phyloP scores from a whole-genome alignment of 2,113 vertebrate genomes.

The Grantiella picta region DNA sequence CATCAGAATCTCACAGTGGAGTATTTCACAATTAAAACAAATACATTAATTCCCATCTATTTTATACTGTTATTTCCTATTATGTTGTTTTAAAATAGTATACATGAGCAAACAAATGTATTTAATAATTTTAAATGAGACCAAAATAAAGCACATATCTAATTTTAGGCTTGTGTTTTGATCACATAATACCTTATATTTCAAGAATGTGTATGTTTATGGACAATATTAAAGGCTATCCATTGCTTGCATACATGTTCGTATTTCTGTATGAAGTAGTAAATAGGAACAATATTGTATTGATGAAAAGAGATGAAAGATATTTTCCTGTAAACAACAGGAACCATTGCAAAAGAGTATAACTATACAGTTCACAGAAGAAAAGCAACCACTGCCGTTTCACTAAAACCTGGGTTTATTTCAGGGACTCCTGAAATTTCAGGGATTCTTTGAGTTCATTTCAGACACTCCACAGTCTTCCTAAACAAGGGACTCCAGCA shows the following conservation, averaged over 20 bases:
- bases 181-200: neutral
- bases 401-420: neutral
- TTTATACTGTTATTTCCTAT: neutral
- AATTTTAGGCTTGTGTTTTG: neutral
- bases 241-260: neutral
- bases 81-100: neutral
- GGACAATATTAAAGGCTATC: neutral
- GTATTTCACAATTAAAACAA: neutral
- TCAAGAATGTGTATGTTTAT: neutral
- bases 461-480: neutral
- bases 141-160: neutral
- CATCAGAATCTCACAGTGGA: neutral
- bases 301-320: neutral
- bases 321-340: neutral
- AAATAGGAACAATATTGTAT: neutral
- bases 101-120: neutral
- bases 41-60: neutral
- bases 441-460: neutral
- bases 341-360: neutral
- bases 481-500: neutral
- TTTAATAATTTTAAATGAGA: neutral
- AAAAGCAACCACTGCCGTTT: neutral
- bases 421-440: neutral
- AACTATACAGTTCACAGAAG: neutral
- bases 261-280: neutral